phyloP scores from a whole-genome alignment of 2,113 vertebrate genomes.

The Petaurus breviceps region DNA sequence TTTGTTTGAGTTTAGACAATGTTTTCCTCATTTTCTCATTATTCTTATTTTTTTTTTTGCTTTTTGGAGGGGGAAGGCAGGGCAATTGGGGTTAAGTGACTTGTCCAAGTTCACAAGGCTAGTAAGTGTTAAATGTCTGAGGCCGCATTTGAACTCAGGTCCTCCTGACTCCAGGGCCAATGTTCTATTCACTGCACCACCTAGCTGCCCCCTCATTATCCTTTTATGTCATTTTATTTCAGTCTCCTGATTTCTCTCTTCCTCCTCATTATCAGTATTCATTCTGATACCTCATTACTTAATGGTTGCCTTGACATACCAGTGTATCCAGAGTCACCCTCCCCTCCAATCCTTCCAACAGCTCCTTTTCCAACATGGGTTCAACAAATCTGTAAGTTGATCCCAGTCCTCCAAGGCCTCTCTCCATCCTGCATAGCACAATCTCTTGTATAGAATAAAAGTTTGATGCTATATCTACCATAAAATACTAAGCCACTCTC shows the following conservation, averaged over 20 bases:
- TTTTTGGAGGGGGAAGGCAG: too few species aligned
- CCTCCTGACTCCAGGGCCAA: too few species aligned
- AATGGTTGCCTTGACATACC: neutral
- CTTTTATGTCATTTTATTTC: too few species aligned
- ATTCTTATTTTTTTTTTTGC: too few species aligned
- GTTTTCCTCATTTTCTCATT: too few species aligned
- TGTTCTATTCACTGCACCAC: too few species aligned
- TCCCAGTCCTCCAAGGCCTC: neutral
- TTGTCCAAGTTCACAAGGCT: too few species aligned
- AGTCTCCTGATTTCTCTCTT: neutral
- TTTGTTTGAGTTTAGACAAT: neutral
- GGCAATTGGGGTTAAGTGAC: too few species aligned
- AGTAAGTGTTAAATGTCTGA: too few species aligned
- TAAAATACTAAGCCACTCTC: neutral
- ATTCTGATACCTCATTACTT: neutral
- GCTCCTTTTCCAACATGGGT: neutral
- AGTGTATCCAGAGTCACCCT: neutral
- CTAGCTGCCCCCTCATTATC: too few species aligned
- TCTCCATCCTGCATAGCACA: neutral
- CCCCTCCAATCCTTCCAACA: neutral
- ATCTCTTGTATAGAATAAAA: neutral
- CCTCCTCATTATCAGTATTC: neutral
- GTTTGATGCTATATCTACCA: neutral
- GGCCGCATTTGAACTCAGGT: too few species aligned
- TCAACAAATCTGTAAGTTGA: neutral